A percentile compares a stretch with the other conserved stretches of the same genome.
Evolutionary conservation across 2,113 vertebrate genomes (phyloP).

Genomic region (Grallaria varia): DNA sequence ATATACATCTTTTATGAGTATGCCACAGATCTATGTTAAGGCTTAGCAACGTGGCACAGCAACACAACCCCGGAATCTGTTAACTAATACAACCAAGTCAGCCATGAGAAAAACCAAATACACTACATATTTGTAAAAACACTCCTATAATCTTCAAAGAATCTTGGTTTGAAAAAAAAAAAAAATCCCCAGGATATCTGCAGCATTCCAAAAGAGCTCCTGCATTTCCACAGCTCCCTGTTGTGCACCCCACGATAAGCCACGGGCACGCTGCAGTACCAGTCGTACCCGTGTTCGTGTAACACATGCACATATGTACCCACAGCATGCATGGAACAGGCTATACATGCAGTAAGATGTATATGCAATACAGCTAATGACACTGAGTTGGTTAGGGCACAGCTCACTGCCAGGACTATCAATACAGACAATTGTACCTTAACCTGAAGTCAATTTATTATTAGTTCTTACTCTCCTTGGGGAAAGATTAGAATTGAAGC

Average conservation of each 20-base stretch:
- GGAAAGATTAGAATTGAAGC: not conserved
- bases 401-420: not conserved
- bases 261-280: accelerated
- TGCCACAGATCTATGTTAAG: constrained; percentile 35
- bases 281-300: not conserved
- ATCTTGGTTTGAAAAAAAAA: not conserved
- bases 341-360: not conserved
- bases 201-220: not conserved
- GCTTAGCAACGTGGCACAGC: constrained; percentile 19
- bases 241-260: not conserved
- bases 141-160: constrained; percentile 2
- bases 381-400: not conserved
- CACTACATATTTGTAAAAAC: constrained; percentile 5
- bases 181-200: not conserved
- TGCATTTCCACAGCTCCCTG: not conserved
- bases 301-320: not conserved
- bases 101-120: constrained; percentile 29
- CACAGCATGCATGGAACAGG: accelerated
- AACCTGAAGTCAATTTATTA: not conserved
- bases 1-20: constrained; percentile 55
- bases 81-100: constrained; percentile 27
- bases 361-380: not conserved
- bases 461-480: not conserved
- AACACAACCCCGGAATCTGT: constrained; percentile 38
- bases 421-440: not conserved